Percentiles rank a stretch among this genome's conserved stretches.
Evolutionary conservation across 2,888 invertebrate genomes (phyloP).

Genomic region (Myathropa florea): DNA sequence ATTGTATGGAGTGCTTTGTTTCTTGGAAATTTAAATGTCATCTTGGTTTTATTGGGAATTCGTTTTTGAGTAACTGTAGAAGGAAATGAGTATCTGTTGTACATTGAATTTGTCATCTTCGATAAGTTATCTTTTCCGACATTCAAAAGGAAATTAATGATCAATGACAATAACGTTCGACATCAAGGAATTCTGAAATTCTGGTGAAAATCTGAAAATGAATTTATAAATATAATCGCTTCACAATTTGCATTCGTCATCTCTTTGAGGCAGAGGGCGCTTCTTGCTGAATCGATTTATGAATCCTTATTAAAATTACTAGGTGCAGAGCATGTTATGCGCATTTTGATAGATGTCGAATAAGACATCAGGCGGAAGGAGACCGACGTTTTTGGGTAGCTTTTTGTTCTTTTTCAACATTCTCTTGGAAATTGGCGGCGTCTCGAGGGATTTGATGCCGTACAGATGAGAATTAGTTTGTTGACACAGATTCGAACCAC

Average conservation of each 20-base stretch:
- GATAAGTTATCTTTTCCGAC: slow-evolving; percentile 1
- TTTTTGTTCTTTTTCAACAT: too few relatives aligned
- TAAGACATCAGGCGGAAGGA: too few relatives aligned
- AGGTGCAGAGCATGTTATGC: too few relatives aligned
- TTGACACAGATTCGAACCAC: too few relatives aligned
- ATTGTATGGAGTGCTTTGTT: neutral
- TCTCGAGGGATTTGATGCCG: too few relatives aligned
- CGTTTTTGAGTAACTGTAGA: slow-evolving; percentile 2
- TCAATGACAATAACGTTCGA: neutral
- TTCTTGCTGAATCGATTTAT: too few relatives aligned
- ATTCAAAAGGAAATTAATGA: neutral
- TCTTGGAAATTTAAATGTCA: slow-evolving; percentile 46
- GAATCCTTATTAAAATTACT: too few relatives aligned
- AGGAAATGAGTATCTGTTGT: slow-evolving; percentile 16
- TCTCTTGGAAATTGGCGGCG: too few relatives aligned
- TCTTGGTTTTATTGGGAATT: slow-evolving; percentile 25
- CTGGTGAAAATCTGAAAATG: neutral
- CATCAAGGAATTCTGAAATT: neutral
- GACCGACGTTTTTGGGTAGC: too few relatives aligned
- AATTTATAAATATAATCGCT: neutral
- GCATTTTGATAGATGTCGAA: too few relatives aligned
- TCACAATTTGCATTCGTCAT: neutral
- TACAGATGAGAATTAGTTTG: too few relatives aligned
- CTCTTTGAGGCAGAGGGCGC: too few relatives aligned
- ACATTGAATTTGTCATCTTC: slow-evolving; percentile 37